Conservation (phyloP, 2,113 vertebrate species). For the Rutilus rutilus region DNA sequence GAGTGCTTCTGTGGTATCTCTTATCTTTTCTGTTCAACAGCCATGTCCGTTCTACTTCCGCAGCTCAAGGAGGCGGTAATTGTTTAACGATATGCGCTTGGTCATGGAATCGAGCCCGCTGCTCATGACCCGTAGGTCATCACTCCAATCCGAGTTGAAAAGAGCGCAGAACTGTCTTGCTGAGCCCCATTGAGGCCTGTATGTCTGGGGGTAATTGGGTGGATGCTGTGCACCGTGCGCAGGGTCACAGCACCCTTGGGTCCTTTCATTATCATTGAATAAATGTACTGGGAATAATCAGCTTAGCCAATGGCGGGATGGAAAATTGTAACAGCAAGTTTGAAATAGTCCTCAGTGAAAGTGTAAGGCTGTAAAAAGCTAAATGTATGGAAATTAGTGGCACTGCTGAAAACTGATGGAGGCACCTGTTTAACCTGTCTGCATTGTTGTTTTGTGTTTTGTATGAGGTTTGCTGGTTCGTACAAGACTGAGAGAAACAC, state of each 20-base stretch:
- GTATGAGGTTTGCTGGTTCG: background rate
- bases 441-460: background rate
- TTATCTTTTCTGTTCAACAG: slow-evolving; percentile 51
- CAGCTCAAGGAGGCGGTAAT: slow-evolving; percentile 34
- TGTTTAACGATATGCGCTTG: slow-evolving; percentile 35
- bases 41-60: slow-evolving; percentile 21
- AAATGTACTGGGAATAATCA: slow-evolving; percentile 27
- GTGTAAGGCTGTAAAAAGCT: background rate
- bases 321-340: slow-evolving; percentile 20
- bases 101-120: background rate
- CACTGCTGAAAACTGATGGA: background rate
- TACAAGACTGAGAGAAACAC: background rate
- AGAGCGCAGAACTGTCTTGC: slow-evolving; percentile 16
- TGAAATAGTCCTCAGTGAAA: background rate
- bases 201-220: slow-evolving; percentile 55
- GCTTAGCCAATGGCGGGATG: background rate
- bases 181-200: background rate
- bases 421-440: background rate
- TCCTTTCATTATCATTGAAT: slow-evolving; percentile 48
- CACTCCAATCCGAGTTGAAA: slow-evolving; percentile 41
- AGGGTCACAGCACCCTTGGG: slow-evolving; percentile 46
- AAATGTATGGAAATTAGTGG: background rate
- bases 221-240: slow-evolving; percentile 27
- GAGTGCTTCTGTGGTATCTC: slow-evolving; percentile 24
- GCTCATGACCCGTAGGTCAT: slow-evolving; percentile 25